phyloP scores from a whole-genome alignment of 2,113 vertebrate species.

The Pristiophorus japonicus region DNA sequence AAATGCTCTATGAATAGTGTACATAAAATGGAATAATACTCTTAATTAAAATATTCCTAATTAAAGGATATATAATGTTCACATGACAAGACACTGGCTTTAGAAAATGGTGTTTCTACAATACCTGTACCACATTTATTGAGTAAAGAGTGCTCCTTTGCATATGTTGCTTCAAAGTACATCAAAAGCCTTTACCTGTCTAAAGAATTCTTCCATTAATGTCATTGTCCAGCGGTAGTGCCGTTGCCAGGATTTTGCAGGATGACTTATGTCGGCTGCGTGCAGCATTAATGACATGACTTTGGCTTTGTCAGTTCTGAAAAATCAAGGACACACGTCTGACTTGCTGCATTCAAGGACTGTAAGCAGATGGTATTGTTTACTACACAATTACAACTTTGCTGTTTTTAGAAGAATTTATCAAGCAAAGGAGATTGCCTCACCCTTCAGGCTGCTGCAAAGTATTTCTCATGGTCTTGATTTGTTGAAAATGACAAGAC shows the following conservation, averaged over 20 bases:
- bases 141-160: neutral
- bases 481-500: constrained; percentile 93
- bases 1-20: neutral
- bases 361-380: constrained; percentile 2
- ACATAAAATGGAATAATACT: neutral
- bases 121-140: constrained; percentile 10
- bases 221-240: constrained; percentile 86
- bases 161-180: neutral
- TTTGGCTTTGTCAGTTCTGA: constrained; percentile 87
- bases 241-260: constrained; percentile 83
- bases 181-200: constrained; percentile 64
- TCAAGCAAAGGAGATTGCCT: constrained; percentile 47
- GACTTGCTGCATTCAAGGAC: neutral
- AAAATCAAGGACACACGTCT: constrained; percentile 53
- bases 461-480: constrained; percentile 82
- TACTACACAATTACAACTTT: constrained; percentile 40
- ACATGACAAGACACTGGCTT: constrained; percentile 39
- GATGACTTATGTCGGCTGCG: constrained; percentile 92
- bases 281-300: constrained; percentile 89
- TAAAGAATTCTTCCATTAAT: constrained; percentile 91
- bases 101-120: constrained; percentile 40
- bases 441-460: constrained; percentile 86
- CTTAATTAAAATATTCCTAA: neutral
- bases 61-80: neutral
- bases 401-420: constrained; percentile 29